These are phyloP conservation scores for Mormyrus iriodes DNA, from an alignment of 2,113 vertebrate species.

Conservation along the genomic window DNA sequence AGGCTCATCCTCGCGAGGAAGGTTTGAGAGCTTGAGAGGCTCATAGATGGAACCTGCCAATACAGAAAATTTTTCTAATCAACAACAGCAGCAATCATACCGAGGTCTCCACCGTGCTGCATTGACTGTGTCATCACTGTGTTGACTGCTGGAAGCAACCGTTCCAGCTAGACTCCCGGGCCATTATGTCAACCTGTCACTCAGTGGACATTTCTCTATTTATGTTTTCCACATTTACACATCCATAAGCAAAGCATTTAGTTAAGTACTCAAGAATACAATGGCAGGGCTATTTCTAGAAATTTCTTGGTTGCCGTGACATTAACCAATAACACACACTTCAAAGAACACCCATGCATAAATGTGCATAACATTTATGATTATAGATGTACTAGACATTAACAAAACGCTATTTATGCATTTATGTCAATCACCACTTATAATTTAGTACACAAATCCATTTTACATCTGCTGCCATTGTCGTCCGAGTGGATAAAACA, in stretches of 20 bases:
- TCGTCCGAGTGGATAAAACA: neutral
- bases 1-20: constrained; percentile 69
- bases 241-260: neutral
- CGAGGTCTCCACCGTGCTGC: neutral
- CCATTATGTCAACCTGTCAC: neutral
- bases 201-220: neutral
- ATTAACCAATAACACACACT: neutral
- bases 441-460: neutral
- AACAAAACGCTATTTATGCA: neutral
- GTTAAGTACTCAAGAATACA: neutral
- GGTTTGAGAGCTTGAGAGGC: constrained; percentile 78
- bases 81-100: neutral
- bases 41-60: constrained; percentile 89
- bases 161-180: no score
- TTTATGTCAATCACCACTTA: neutral
- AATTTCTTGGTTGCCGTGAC: neutral
- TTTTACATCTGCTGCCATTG: neutral
- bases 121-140: no score
- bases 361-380: neutral
- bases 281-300: neutral
- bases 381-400: neutral
- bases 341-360: neutral
- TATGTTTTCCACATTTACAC: neutral
- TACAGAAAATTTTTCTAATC: neutral
- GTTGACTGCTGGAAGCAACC: neutral